Percentiles rank a stretch among this genome's conserved stretches.
Evolutionary conservation across 2,113 vertebrate genomes (phyloP).

Genomic region (Podocnemis expansa): DNA sequence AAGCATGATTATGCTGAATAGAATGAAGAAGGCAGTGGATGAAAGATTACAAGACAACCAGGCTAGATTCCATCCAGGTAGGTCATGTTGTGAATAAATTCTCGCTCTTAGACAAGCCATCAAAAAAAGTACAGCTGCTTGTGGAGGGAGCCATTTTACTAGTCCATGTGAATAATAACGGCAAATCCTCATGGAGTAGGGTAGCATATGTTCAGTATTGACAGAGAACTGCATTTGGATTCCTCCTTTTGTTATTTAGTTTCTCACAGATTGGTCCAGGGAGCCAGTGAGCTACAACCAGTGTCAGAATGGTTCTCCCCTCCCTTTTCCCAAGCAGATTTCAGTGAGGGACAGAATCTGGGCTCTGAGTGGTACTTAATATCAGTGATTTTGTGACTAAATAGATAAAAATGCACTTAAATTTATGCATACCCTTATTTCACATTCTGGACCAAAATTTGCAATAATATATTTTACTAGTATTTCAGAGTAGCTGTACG

Average conservation of each 20-base stretch:
- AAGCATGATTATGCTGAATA: neutral
- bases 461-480: neutral
- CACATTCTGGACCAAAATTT: neutral
- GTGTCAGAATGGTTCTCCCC: neutral
- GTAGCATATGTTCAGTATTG: neutral
- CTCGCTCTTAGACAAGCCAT: neutral
- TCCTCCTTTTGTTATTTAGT: neutral
- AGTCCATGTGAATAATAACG: neutral
- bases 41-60: neutral
- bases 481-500: fast-evolving
- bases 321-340: neutral
- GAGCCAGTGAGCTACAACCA: neutral
- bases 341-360: neutral
- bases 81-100: neutral
- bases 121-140: neutral
- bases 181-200: neutral
- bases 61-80: neutral
- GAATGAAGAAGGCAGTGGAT: neutral
- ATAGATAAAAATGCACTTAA: neutral
- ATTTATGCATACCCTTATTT: neutral
- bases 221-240: fast-evolving
- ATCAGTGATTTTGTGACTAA: neutral
- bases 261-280: neutral
- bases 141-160: neutral
- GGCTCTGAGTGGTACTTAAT: neutral